Conservation (phyloP, 2,797 vertebrate genomes). For the Morus bassanus region DNA sequence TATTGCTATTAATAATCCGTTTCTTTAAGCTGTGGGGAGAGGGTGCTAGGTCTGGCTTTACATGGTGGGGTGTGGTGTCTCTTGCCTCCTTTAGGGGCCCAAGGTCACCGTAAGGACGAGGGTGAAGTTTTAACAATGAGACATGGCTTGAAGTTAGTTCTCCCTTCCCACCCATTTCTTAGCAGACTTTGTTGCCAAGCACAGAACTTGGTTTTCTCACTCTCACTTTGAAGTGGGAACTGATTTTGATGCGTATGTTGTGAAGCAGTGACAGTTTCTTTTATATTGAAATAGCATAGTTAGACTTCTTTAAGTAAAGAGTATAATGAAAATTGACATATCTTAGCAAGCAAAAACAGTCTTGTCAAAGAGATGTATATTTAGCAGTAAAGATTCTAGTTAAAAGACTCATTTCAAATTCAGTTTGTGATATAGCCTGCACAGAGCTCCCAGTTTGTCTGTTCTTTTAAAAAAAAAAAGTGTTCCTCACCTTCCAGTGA, state of each 20-base stretch:
- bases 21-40: neutral
- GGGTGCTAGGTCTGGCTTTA: neutral
- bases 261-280: neutral
- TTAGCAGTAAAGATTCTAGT: neutral
- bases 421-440: neutral
- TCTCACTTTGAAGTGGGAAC: neutral
- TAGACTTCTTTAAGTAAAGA: neutral
- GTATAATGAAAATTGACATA: neutral
- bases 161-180: neutral
- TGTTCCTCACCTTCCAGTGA: neutral
- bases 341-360: neutral
- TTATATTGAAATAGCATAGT: neutral
- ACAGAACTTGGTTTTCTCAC: neutral
- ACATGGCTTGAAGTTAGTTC: neutral
- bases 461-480: neutral
- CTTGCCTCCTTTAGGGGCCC: neutral
- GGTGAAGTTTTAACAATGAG: neutral
- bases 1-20: neutral
- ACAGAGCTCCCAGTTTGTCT: neutral
- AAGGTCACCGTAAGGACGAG: neutral
- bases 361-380: neutral
- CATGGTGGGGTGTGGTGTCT: neutral
- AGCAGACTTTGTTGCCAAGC: neutral
- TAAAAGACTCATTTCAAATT: rapidly evolving
- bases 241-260: neutral